A percentile compares a stretch with the other conserved stretches of the same genome.
Evolutionary conservation across 2,888 invertebrate species (phyloP).

Genomic region (Cerastis rubricosa): DNA sequence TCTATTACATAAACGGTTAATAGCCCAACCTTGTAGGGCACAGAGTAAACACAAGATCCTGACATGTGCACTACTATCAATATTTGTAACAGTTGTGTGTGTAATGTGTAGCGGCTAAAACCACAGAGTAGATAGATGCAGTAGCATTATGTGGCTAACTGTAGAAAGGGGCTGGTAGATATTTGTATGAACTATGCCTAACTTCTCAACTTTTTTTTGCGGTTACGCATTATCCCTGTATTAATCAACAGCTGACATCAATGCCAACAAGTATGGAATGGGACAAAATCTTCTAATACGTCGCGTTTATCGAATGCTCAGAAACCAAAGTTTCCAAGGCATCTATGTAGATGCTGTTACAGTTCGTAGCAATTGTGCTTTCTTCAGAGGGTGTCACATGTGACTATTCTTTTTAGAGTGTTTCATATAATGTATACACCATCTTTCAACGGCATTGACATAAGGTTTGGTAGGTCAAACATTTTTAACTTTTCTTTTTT

Average conservation of each 20-base stretch:
- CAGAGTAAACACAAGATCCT: constrained; percentile 49
- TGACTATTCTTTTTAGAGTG: background rate
- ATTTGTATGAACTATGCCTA: too few species aligned
- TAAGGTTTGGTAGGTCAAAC: background rate
- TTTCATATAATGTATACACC: background rate
- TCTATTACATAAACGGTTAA: constrained; percentile 50
- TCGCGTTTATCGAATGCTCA: too few species aligned
- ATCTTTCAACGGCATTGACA: background rate
- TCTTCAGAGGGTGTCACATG: background rate
- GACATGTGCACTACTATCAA: constrained; percentile 57
- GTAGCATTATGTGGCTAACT: background rate
- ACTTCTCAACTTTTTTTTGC: too few species aligned
- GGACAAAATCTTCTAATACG: too few species aligned
- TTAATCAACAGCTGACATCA: too few species aligned
- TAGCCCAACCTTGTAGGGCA: constrained; percentile 46
- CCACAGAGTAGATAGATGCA: constrained; percentile 15
- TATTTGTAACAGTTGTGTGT: constrained; percentile 64
- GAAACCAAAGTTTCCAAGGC: too few species aligned
- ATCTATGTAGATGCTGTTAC: background rate
- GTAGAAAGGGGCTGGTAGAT: background rate
- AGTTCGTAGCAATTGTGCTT: background rate
- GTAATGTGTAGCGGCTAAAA: constrained; percentile 4
- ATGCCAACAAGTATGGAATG: too few species aligned
- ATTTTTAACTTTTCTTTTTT: background rate
- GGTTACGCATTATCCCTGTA: too few species aligned